Conservation (phyloP, 2,888 invertebrate species). For the Cephus pulcher region DNA sequence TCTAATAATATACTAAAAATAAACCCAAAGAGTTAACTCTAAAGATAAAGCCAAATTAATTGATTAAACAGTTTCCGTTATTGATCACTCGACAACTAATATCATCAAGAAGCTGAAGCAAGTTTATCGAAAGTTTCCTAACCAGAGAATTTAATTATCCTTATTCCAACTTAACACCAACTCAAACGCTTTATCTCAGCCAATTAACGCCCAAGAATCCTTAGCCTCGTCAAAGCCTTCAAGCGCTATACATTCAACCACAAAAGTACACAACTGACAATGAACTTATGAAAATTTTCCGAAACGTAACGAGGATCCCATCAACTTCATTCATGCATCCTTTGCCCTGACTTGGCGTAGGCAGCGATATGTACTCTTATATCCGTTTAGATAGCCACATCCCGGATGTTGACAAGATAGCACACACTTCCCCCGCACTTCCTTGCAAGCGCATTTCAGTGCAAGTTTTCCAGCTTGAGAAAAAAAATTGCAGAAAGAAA, state of each 20-base stretch:
- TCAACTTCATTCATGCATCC: not conserved
- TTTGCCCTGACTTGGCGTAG: constrained; percentile 42
- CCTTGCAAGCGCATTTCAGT: constrained; percentile 37
- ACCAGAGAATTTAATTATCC: not conserved
- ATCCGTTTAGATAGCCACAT: constrained; percentile 61
- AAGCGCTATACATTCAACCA: not conserved
- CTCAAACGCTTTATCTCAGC: not conserved
- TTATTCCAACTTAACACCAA: not conserved
- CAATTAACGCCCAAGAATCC: not conserved
- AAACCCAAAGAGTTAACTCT: too few species aligned
- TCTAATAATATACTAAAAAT: not conserved
- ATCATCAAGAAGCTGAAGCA: not conserved
- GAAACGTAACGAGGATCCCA: not conserved
- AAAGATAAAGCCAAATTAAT: too few species aligned
- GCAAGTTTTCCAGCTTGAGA: not conserved
- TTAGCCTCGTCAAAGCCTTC: not conserved
- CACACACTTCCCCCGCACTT: constrained; percentile 61
- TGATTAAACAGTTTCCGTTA: not conserved
- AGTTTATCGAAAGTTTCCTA: not conserved
- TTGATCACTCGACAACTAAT: not conserved
- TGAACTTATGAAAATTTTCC: not conserved
- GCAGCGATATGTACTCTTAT: constrained; percentile 50
- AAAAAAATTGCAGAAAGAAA: not conserved
- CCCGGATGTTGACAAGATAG: constrained; percentile 60
- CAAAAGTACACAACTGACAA: not conserved